Evolutionary conservation across 2,888 invertebrate species (phyloP).

Genomic region (Dichetophora obliterata): DNA sequence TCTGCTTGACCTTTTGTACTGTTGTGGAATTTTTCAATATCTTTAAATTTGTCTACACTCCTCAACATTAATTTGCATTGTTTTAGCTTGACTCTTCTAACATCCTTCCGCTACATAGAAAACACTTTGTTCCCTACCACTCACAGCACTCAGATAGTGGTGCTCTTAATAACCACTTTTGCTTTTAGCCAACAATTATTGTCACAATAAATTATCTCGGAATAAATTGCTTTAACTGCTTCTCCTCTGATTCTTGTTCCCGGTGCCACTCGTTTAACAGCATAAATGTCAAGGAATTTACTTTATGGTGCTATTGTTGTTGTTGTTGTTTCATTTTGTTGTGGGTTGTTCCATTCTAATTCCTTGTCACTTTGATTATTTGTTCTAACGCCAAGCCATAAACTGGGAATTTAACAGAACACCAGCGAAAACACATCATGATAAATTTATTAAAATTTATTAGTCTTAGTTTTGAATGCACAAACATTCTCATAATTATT

Average conservation of each 20-base stretch:
- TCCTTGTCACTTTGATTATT: background rate
- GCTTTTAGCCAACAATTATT: slow-evolving; percentile 32
- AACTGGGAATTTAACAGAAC: background rate
- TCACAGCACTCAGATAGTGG: background rate
- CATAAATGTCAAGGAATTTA: background rate
- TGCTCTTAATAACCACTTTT: slow-evolving; percentile 14
- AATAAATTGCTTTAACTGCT: slow-evolving; percentile 19
- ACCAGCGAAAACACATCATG: too few relatives aligned
- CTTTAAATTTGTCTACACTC: background rate
- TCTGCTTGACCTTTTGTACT: too few relatives aligned
- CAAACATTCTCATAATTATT: too few relatives aligned
- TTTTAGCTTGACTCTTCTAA: background rate
- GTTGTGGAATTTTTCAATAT: too few relatives aligned
- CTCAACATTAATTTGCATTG: background rate
- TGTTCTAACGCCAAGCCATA: background rate
- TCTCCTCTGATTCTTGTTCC: background rate
- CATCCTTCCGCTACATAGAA: background rate
- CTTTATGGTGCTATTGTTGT: background rate
- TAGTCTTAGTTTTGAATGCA: too few relatives aligned
- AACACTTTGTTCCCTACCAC: background rate
- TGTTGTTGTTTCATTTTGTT: background rate
- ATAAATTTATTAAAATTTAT: too few relatives aligned
- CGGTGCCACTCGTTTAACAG: background rate
- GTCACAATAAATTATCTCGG: slow-evolving; percentile 26
- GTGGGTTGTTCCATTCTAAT: background rate